phyloP scores from a whole-genome alignment of 2,888 invertebrate species.

The Cosmopolites sordidus region DNA sequence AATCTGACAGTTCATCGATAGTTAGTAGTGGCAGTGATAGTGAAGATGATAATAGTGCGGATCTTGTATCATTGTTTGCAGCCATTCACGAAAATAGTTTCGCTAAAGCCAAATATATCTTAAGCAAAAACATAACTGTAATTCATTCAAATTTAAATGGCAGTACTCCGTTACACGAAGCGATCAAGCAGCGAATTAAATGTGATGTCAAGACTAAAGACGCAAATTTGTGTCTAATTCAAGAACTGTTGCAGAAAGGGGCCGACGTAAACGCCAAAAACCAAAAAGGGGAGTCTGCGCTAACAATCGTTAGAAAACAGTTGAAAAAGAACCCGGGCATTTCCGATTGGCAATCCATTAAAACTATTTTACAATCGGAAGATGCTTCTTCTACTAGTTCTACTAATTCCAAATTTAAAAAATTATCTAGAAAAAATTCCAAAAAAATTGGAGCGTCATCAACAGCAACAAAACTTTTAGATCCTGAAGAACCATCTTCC shows the following conservation, averaged over 20 bases:
- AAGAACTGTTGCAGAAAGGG: conserved; percentile 3
- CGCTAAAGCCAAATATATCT: neutral
- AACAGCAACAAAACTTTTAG: too few species aligned
- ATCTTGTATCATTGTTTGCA: neutral
- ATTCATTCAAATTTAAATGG: neutral
- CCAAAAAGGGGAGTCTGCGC: neutral
- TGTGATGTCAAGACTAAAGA: neutral
- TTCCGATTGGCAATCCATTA: neutral
- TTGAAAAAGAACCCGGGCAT: conserved; percentile 1
- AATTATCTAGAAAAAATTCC: neutral
- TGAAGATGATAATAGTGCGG: neutral
- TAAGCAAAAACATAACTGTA: neutral
- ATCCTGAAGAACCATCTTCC: too few species aligned
- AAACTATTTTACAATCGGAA: neutral
- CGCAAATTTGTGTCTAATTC: neutral
- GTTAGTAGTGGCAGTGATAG: conserved; percentile 1
- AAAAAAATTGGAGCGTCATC: too few species aligned
- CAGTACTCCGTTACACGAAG: conserved; percentile 2
- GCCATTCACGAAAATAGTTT: neutral
- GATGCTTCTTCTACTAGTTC: neutral
- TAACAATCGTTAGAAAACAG: conserved; percentile 1
- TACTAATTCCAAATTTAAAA: too few species aligned
- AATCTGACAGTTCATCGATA: too few species aligned
- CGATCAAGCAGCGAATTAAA: conserved; percentile 1
- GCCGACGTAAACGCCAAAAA: conserved; percentile 8